Base-by-base conservation (phyloP, 2,888 invertebrate species). In the Andrena minutula region DNA sequence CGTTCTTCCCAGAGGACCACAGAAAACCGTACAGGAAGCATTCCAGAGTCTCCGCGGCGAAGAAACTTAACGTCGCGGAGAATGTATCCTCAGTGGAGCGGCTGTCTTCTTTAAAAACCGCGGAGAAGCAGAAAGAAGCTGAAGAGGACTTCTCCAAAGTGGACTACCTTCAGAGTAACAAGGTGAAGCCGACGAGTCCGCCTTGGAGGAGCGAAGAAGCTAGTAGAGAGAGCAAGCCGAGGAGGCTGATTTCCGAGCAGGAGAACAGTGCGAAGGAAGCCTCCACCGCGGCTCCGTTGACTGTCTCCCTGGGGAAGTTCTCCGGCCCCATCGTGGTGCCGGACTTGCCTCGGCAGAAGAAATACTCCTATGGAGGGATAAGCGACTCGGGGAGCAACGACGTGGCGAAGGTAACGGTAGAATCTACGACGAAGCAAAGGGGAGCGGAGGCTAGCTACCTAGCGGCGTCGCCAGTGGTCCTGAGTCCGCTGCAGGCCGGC, bases 401-500 rank as follows among this genome's bases (percentile, higher is more conserved):
- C 0, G 16, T 23, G 2, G 7, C 53, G 2, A 65, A 49, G 6
- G 61, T 7, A 2, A 5, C n/a, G 0, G 10, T 10, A 0, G 32
- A 66, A 23, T 2, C 23, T 1, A 8, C 65, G 0, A 0, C 10
- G 2, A 65, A n/a, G 8, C 2, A 63, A 0, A 79, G 72, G 41
- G 2, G 2, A 0, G 1, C 49, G 1, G 51, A 70, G 3, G 7
- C 79, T 0, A 63, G 66, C 0, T 88, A 89, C 47, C 79, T 87
- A 12, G 89, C 90, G 3, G 89, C 90, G 0, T 91, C 92, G 0
- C 85, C 91, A 6, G 68, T 91, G 2, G 84, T 92, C 5, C 41
- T 93, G 41, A 93, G 91, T 70, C 90, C 93, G 1, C 89, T 93
- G 26, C 93, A 93, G 35, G 93, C 91, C 0, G 93, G 93, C 2